These are phyloP conservation scores for Thamnaconus septentrionalis DNA, from an alignment of 2,113 vertebrate species.

Conservation along the genomic window DNA sequence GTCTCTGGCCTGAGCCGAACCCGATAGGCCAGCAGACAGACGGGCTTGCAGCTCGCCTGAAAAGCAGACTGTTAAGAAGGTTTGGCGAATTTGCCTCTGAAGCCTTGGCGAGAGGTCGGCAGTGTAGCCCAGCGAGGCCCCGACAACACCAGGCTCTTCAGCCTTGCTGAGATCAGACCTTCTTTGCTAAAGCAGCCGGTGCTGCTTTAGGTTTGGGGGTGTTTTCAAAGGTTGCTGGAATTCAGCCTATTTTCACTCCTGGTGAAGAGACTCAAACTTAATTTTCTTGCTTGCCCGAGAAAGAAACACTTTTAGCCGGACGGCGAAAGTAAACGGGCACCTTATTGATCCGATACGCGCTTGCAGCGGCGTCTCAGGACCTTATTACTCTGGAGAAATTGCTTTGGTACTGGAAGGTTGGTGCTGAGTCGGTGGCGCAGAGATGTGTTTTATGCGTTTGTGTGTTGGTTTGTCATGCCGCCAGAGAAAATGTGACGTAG, in stretches of 20 bases:
- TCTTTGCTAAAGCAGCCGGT: no score
- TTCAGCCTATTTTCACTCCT: no score
- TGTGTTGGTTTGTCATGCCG: neutral
- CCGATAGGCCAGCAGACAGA: neutral
- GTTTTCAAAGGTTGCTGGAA: no score
- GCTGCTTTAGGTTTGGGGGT: no score
- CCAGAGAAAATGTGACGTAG: neutral
- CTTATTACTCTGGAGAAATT: neutral
- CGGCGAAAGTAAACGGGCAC: neutral
- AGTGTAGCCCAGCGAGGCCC: neutral
- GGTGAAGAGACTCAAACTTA: neutral
- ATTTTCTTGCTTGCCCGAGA: neutral
- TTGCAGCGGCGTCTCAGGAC: conserved; percentile 6
- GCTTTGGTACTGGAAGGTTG: neutral
- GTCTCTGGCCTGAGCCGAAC: neutral
- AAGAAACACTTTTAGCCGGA: neutral
- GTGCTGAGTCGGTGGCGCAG: no score
- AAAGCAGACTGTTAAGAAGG: neutral
- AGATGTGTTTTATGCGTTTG: neutral
- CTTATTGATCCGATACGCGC: neutral
- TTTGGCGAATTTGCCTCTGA: neutral
- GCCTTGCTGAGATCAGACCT: no score
- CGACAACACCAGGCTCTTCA: no score
- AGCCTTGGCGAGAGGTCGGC: neutral
- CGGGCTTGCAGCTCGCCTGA: neutral